A percentile compares a stretch with the other conserved stretches of the same genome.
Evolutionary conservation across 2,888 invertebrate species (phyloP).

Genomic region (Pyrrhia umbra): DNA sequence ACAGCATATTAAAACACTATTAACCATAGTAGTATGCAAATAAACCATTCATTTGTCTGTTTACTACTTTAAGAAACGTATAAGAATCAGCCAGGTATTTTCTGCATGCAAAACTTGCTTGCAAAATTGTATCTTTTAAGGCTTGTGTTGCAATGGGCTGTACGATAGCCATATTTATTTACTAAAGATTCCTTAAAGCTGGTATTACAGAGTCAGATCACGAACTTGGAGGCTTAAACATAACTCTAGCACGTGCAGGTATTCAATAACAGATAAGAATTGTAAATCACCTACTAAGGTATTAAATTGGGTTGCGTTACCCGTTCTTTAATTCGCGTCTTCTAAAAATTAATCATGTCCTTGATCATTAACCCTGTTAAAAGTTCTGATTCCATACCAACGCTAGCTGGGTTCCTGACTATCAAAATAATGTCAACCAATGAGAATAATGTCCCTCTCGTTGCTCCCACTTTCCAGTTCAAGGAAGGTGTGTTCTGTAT

Average conservation of each 20-base stretch:
- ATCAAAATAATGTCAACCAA: too few relatives aligned
- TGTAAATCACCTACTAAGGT: not conserved
- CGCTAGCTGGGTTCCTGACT: too few relatives aligned
- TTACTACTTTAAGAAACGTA: constrained; percentile 29
- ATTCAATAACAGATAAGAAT: constrained; percentile 6
- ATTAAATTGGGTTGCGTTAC: too few relatives aligned
- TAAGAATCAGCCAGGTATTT: constrained; percentile 21
- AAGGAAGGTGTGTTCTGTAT: too few relatives aligned
- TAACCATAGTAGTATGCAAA: constrained; percentile 55
- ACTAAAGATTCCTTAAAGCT: not conserved
- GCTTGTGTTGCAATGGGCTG: constrained; percentile 6
- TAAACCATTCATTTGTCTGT: constrained; percentile 30
- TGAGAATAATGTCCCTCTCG: too few relatives aligned
- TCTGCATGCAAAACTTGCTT: constrained; percentile 22
- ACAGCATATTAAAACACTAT: constrained; percentile 36
- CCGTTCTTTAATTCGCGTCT: not conserved
- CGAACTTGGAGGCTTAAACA: constrained; percentile 16
- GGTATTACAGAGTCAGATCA: constrained; percentile 17
- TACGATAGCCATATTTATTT: constrained; percentile 6
- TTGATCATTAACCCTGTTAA: too few relatives aligned
- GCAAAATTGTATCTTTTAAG: constrained; percentile 10
- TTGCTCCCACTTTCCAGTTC: too few relatives aligned
- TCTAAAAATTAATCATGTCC: not conserved
- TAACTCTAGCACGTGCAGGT: constrained; percentile 13
- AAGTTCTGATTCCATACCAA: too few relatives aligned